phyloP scores from a whole-genome alignment of 2,113 vertebrate species.

The Talpa occidentalis region DNA sequence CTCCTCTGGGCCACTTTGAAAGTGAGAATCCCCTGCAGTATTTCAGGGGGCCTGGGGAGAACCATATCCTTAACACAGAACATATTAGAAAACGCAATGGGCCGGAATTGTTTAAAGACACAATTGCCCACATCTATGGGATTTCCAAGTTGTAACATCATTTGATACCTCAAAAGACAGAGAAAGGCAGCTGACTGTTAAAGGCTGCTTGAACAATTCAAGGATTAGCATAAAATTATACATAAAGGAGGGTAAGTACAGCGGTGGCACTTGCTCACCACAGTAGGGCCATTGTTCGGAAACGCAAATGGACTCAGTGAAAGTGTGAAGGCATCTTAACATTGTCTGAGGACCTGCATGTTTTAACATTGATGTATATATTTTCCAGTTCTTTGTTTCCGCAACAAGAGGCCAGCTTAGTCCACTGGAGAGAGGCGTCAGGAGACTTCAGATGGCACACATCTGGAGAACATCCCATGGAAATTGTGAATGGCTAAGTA shows the following conservation, averaged over 20 bases:
- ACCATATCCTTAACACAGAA: conserved; percentile 48
- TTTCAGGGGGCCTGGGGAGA: conserved; percentile 76
- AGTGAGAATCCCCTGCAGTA: conserved; percentile 83
- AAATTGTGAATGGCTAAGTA: conserved; percentile 87
- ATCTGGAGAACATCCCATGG: conserved; percentile 89
- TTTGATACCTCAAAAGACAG: conserved; percentile 80
- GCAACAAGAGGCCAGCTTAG: conserved; percentile 85
- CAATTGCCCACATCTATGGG: conserved; percentile 65
- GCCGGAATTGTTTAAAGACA: conserved; percentile 66
- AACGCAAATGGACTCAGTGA: conserved; percentile 77
- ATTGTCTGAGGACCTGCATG: conserved; percentile 74
- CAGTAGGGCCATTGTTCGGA: conserved; percentile 85
- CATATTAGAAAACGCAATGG: conserved; percentile 72
- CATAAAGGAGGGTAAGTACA: conserved; percentile 78
- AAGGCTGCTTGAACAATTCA: conserved; percentile 81
- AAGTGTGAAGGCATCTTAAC: conserved; percentile 78
- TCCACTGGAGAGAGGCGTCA: conserved; percentile 82
- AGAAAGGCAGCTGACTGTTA: conserved; percentile 83
- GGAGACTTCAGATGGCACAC: conserved; percentile 86
- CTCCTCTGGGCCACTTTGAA: conserved; percentile 86
- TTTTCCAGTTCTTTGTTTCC: conserved; percentile 86
- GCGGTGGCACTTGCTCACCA: conserved; percentile 76
- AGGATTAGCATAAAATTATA: conserved; percentile 91
- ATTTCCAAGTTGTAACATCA: conserved; percentile 81
- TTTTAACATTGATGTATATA: conserved; percentile 84